Evolutionary conservation across 2,797 vertebrate genomes (phyloP), one percentile per base, ranked within the genome.

Genomic region (Amphiprion clarkii): DNA sequence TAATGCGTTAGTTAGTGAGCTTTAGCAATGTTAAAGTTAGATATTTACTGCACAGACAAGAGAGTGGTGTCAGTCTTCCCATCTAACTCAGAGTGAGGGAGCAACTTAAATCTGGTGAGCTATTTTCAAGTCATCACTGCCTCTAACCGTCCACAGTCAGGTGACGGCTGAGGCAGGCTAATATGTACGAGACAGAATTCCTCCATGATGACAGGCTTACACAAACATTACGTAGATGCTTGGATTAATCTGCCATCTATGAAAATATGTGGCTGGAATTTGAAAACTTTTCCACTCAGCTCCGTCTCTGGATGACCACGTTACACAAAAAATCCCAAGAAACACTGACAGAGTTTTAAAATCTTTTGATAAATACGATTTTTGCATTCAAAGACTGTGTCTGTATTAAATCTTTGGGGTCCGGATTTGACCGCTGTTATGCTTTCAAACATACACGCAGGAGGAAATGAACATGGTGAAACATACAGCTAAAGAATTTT

Each of bases 221-320:
- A 58, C 27, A 78, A 83, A 79, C 48, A 72, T 16, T 17, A 27
- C 62, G 49, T 0, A 49, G 6, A 78, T 62, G 68, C 71, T 76
- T 76, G 71, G 71, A 76, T 77, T 57, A 66, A 60, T 44, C 63
- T 72, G 44, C 51, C 0, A 33, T 48, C 9, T 48, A 31, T 42
- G 54, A 55, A 73, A 67, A 48, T 33, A 40, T 72, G 48, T 46
- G 48, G 36, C 52, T 71, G 72, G 33, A 36, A 44, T 25, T 36
- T 59, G 31, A 60, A 67, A 55, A 16, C 3, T 25, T 61, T 29
- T 19, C 1, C n/a, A 13, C 44, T 23, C 64, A 42, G 53, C 21
- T 2, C 33, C 0, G 29, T 59, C 36, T 72, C 67, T 52, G 36
- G 4, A 40, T 58, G 16, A 21, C 48, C n/a, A 56, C 40, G n/a